Conservation (phyloP, 2,797 vertebrate genomes). For the Euphonia xanthogaster region DNA sequence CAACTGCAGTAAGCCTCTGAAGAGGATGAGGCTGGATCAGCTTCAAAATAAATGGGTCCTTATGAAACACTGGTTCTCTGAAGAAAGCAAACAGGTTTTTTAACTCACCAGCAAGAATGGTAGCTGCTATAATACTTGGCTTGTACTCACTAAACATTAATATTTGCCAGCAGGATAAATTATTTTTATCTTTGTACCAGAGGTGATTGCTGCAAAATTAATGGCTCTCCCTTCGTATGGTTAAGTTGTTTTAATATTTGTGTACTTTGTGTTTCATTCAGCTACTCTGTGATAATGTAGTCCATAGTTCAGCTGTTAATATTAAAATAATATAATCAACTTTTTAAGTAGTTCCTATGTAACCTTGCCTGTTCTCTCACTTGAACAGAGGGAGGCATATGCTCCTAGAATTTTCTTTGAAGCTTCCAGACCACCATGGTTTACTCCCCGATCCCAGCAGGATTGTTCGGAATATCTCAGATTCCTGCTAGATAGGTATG, state of each 20-base stretch:
- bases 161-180: not conserved
- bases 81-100: not conserved
- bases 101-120: not conserved
- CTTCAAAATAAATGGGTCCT: not conserved
- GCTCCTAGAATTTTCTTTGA: conserved; percentile 94
- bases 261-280: not conserved
- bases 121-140: not conserved
- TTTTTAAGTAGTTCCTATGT: not conserved
- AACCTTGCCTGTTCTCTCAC: not conserved
- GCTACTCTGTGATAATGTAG: not conserved
- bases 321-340: not conserved
- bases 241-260: not conserved
- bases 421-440: conserved; percentile 96
- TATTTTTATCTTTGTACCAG: not conserved
- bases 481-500: conserved; percentile 95
- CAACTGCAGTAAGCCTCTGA: not conserved
- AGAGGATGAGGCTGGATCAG: not conserved
- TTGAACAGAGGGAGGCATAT: conserved; percentile 90
- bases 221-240: not conserved
- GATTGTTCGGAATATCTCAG: conserved; percentile 98
- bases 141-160: not conserved
- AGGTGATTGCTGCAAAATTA: not conserved
- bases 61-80: not conserved
- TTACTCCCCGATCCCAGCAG: conserved; percentile 92
- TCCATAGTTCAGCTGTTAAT: not conserved